phyloP scores from a whole-genome alignment of 1,140 invertebrate genomes.

The Rhagoletis pomonella region DNA sequence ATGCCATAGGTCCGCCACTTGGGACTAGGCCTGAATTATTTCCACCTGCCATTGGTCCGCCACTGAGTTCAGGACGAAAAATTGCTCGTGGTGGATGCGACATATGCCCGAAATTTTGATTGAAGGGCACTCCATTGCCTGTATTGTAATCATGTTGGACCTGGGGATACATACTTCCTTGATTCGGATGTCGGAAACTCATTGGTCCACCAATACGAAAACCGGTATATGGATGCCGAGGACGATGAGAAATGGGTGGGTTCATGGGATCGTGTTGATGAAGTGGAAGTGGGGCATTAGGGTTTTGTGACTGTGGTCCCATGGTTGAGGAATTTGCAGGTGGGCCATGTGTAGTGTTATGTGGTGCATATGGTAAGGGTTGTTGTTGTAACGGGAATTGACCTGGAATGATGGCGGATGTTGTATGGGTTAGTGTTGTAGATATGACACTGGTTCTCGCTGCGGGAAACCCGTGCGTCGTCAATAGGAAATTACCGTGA shows the following conservation, averaged over 20 bases:
- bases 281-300: constrained; percentile 58
- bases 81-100: constrained; percentile 39
- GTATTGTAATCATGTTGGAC: constrained; percentile 55
- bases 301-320: constrained; percentile 29
- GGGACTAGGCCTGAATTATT: background rate
- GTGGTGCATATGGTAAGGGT: constrained; percentile 61
- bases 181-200: constrained; percentile 56
- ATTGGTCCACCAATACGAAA: constrained; percentile 50
- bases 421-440: constrained; percentile 62
- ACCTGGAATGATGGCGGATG: constrained; percentile 63
- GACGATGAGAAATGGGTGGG: constrained; percentile 59
- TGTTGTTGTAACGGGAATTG: constrained; percentile 64
- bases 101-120: constrained; percentile 43
- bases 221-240: constrained; percentile 55
- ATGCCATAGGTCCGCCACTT: constrained; percentile 56
- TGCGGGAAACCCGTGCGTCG: constrained; percentile 49
- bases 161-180: constrained; percentile 49
- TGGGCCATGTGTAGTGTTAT: constrained; percentile 54
- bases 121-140: constrained; percentile 48
- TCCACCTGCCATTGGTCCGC: constrained; percentile 58
- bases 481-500: constrained; percentile 57
- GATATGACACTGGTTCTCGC: constrained; percentile 57
- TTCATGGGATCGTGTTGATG: constrained; percentile 65
- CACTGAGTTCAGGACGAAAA: constrained; percentile 56
- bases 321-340: constrained; percentile 46